phyloP scores from a whole-genome alignment of 2,888 invertebrate genomes.

The Acleris literana region DNA sequence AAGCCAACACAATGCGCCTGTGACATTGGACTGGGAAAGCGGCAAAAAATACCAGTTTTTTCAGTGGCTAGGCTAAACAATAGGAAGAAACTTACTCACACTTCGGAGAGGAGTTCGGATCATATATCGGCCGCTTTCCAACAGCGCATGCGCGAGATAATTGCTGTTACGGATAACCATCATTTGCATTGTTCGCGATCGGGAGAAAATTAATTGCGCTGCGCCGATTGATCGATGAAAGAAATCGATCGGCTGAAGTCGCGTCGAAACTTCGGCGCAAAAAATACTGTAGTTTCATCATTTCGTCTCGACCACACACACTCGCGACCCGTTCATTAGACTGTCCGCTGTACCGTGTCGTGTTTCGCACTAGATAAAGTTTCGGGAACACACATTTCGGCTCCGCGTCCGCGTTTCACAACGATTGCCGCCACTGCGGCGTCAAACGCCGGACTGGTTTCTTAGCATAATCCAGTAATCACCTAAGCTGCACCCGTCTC shows the following conservation, averaged over 20 bases:
- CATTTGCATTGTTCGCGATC: slow-evolving; percentile 77
- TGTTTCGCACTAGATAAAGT: slow-evolving; percentile 44
- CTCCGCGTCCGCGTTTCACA: slow-evolving; percentile 40
- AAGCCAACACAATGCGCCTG: slow-evolving; percentile 40
- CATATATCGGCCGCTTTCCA: slow-evolving; percentile 72
- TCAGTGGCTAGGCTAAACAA: slow-evolving; percentile 65
- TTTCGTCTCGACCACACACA: slow-evolving; percentile 36
- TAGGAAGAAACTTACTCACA: slow-evolving; percentile 78
- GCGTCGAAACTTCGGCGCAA: slow-evolving; percentile 13
- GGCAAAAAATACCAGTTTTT: slow-evolving; percentile 59
- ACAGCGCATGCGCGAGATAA: slow-evolving; percentile 62
- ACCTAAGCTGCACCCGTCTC: slow-evolving; percentile 80
- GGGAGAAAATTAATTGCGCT: slow-evolving; percentile 76
- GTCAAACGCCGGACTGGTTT: slow-evolving; percentile 41
- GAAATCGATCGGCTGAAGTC: slow-evolving; percentile 54
- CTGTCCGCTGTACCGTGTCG: slow-evolving; percentile 42
- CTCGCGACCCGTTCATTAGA: slow-evolving; percentile 38
- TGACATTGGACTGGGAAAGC: slow-evolving; percentile 61
- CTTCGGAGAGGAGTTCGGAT: slow-evolving; percentile 58
- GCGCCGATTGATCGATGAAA: slow-evolving; percentile 61
- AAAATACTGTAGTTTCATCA: slow-evolving; percentile 23
- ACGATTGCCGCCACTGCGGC: slow-evolving; percentile 42
- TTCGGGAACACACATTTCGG: slow-evolving; percentile 42
- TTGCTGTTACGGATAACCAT: slow-evolving; percentile 73
- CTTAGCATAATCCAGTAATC: slow-evolving; percentile 48